A percentile compares a stretch with the other conserved stretches of the same genome.
phyloP scores from a whole-genome alignment of 2,888 invertebrate genomes.

The Caenorhabditis imperialis region DNA sequence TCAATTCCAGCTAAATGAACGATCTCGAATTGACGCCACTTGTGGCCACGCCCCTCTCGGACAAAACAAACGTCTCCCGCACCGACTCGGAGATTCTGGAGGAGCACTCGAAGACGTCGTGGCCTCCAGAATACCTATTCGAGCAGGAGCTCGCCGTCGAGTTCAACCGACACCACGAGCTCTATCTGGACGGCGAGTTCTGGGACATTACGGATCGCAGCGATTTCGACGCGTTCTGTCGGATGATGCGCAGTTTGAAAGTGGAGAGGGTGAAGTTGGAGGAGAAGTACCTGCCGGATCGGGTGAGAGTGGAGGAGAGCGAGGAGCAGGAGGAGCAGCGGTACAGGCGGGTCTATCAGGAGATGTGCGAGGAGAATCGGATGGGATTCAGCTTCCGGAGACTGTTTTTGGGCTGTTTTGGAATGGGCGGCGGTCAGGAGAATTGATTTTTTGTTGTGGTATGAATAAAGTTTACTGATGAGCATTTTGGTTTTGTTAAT shows the following conservation, averaged over 20 bases:
- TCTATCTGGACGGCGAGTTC: conserved; percentile 21
- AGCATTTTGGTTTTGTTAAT: too few species aligned
- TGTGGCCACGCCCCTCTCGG: too few species aligned
- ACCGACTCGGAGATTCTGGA: conserved; percentile 7
- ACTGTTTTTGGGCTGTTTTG: conserved; percentile 8
- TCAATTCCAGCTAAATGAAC: conserved; percentile 2
- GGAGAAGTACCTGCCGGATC: conserved; percentile 13
- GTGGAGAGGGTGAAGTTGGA: conserved; percentile 16
- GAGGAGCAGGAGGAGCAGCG: conserved; percentile 12
- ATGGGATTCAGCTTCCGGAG: conserved; percentile 3
- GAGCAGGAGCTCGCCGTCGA: conserved; percentile 6
- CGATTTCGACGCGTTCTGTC: conserved; percentile 9
- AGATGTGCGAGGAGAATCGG: neutral
- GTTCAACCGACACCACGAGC: conserved; percentile 9
- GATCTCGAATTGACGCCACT: conserved; percentile 3
- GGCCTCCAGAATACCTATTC: conserved; percentile 10
- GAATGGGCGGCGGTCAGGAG: neutral
- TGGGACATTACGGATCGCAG: neutral
- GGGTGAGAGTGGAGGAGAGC: conserved; percentile 3
- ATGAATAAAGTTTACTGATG: too few species aligned
- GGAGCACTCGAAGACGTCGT: neutral
- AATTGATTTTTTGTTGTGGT: too few species aligned
- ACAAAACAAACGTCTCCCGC: too few species aligned
- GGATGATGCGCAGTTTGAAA: conserved; percentile 14
- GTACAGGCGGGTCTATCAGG: conserved; percentile 14